Conservation (phyloP, 2,888 invertebrate genomes). For the Nephrotoma appendiculata region DNA sequence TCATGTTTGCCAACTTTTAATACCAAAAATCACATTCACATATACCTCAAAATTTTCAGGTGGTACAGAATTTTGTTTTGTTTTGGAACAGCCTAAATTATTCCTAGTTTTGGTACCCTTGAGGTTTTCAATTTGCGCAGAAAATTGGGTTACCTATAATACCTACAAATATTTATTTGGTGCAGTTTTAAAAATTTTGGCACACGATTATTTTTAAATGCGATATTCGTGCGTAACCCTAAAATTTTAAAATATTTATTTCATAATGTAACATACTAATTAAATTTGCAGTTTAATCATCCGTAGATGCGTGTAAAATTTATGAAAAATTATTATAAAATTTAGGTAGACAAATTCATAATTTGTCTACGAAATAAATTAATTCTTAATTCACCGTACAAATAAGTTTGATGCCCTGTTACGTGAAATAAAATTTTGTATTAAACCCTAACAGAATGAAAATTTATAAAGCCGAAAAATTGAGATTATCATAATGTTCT, state of each 20-base stretch:
- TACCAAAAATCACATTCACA: neutral
- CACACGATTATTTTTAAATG: too few relatives aligned
- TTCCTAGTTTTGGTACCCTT: too few relatives aligned
- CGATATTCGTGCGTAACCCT: neutral
- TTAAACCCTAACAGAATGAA: neutral
- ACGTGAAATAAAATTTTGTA: neutral
- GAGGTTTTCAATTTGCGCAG: too few relatives aligned
- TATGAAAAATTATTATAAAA: neutral
- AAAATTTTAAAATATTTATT: neutral
- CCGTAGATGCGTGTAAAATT: neutral
- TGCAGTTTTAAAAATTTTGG: too few relatives aligned
- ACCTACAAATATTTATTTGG: too few relatives aligned
- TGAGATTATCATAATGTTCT: neutral
- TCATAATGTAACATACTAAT: neutral
- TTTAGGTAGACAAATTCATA: neutral
- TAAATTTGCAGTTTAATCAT: neutral
- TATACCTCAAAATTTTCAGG: neutral
- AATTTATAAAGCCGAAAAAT: neutral
- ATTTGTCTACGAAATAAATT: neutral
- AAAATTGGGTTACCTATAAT: too few relatives aligned
- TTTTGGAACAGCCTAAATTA: too few relatives aligned
- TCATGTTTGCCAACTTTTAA: neutral
- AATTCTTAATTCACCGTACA: neutral
- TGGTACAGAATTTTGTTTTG: neutral
- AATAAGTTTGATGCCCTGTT: neutral